Base-by-base conservation (phyloP, 1,140 invertebrate species). In the Aleiodes sp. region DNA sequence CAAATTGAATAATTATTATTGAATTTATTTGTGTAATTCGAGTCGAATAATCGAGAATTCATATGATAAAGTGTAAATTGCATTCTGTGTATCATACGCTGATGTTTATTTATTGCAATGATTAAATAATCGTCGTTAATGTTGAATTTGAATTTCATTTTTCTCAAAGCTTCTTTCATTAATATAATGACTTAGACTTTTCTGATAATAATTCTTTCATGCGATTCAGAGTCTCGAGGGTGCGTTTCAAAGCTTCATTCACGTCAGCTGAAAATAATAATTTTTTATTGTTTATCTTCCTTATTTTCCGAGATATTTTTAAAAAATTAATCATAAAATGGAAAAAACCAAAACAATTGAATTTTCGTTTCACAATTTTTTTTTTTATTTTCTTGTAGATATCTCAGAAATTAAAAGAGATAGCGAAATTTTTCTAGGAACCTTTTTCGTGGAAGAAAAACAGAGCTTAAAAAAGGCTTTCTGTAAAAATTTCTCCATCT, bases 191-290 rank as follows among this genome's bases (percentile, higher is more conserved):
- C 12, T 21, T 10, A 4, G 21, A 52, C 8, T 12, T 24, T 56
- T 61, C 33, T 57, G 64, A 66, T 21, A 65, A 43, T 19, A 35
- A 19, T 56, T 66, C 64, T 8, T 66, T 31, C 1, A 52, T 2
- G 2, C 26, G 1, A 2, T 16, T 6, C 19, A 41, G 24, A 9
- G 12, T 68, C 21, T 14, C 21, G 16, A 52, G 46, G 19, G 46
- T 24, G 16, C 19, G 9, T 7, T 24, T 21, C 2, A 52, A 24
- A 1, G 16, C 10, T 24, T 26, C 46, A 52, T 7, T 9, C 4
- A 21, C 16, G 1, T 21, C 7, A 52, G 21, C 46, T 52, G 16
- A 24, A 52, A 24, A 52, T 10, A 10, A 10, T 24, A 24, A 21
- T 16, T 7, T n/a, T n/a, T n/a, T n/a, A n/a, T n/a, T n/a, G n/a